These are phyloP conservation scores for Agonopterix arenella DNA, from an alignment of 2,888 invertebrate genomes.

Conservation along the genomic window DNA sequence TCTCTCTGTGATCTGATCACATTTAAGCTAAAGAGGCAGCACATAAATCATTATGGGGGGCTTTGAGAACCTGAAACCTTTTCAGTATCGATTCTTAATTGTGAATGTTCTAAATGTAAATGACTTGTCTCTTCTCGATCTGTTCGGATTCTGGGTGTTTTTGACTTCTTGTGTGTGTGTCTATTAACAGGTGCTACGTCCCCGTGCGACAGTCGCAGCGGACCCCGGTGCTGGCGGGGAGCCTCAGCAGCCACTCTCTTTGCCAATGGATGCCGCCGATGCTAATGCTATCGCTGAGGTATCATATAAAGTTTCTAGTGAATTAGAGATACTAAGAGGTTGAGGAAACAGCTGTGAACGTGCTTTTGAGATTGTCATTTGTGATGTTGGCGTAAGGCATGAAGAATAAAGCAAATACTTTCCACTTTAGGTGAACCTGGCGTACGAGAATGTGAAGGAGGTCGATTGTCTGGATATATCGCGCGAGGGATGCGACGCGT, in stretches of 20 bases:
- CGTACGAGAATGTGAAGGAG: conserved; percentile 99
- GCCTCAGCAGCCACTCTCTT: conserved; percentile 78
- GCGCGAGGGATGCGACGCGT: conserved; percentile 96
- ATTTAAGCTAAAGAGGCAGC: too few species aligned
- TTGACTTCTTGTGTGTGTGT: background rate
- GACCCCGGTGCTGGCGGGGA: conserved; percentile 69
- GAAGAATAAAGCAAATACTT: too few species aligned
- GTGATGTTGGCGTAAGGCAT: too few species aligned
- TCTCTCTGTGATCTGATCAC: too few species aligned
- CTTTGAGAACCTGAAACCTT: too few species aligned
- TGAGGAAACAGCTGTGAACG: too few species aligned
- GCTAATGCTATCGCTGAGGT: conserved; percentile 97
- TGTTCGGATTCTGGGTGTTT: background rate
- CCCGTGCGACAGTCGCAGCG: conserved; percentile 53
- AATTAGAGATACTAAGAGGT: too few species aligned
- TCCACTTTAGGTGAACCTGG: conserved; percentile 82
- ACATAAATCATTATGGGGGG: too few species aligned
- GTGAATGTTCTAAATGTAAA: background rate
- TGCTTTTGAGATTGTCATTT: too few species aligned
- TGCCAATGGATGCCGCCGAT: conserved; percentile 94
- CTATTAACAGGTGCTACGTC: conserved; percentile 59
- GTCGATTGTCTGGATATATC: conserved; percentile 98
- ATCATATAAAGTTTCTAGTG: conserved; percentile 2
- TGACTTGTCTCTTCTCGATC: background rate
- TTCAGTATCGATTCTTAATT: background rate